Evolutionary conservation across 2,113 vertebrate genomes (phyloP).

Genomic region (Vidua chalybeata): DNA sequence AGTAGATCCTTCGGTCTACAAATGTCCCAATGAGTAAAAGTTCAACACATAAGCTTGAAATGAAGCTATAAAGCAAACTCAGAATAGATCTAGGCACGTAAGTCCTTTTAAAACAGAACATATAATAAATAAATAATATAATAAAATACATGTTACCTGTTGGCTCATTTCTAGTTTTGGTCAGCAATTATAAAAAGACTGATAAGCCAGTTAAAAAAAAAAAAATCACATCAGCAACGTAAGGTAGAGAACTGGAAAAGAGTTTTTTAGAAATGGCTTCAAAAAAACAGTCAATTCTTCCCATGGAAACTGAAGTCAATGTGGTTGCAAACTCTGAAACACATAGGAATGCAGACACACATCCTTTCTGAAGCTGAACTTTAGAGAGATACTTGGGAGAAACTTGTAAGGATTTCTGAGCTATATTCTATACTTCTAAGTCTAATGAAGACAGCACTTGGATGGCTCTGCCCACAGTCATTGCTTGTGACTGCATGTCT

Average conservation of each 20-base stretch:
- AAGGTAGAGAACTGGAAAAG: neutral
- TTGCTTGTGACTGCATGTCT: neutral
- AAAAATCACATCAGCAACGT: neutral
- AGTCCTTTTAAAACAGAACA: neutral
- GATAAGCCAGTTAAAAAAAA: neutral
- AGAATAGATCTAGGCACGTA: neutral
- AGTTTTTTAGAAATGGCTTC: neutral
- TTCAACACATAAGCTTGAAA: neutral
- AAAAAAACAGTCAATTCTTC: neutral
- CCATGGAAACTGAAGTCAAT: neutral
- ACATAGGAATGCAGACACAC: rapidly evolving
- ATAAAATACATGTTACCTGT: neutral
- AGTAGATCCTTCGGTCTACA: neutral
- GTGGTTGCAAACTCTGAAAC: neutral
- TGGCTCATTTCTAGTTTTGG: neutral
- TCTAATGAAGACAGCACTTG: neutral
- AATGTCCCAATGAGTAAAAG: neutral
- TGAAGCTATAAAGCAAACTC: neutral
- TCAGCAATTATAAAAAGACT: neutral
- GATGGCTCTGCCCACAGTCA: neutral
- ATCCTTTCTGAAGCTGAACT: neutral
- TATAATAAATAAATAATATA: neutral
- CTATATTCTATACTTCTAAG: neutral
- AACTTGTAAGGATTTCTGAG: neutral
- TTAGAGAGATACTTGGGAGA: neutral